Base-by-base conservation (phyloP, 2,797 vertebrate genomes). In the Sylvia borin region DNA sequence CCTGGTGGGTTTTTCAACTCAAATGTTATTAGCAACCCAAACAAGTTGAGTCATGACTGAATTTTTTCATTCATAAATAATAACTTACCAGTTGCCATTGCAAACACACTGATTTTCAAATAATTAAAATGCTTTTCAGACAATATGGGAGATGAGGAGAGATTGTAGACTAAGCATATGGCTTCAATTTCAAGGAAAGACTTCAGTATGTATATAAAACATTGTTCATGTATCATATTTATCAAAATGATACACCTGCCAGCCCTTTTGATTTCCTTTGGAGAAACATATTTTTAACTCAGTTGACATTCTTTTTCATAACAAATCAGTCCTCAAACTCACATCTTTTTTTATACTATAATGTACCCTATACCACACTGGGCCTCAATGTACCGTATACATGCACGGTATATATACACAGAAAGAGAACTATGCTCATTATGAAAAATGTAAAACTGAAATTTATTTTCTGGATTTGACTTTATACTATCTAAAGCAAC, bases 61-160 rank as follows among this genome's bases (percentile, higher is more conserved):
- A 78, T 92, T 91, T 95, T 95, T 51, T 86, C 58, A 88, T 88
- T 50, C 62, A 90, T 90, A 91, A 83, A 25, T 90, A 93, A 93
- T 62, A 78, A 43, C 29, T 40, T 86, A 66, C 7, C 22, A 78
- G 51, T 90, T 93, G 62, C 18, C 70, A 72, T 36, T 75, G 54
- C 66, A 77, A 88, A 80, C 68, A 85, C 47, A 36, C 31, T 78
- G 20, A 31, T 84, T 94, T 93, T 76, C 78, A 92, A 92, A 85
- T 89, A 92, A 93, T 92, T 92, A 94, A 83, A 91, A 57, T 36
- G 43, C 26, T 89, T 40, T 47, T 84, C 79, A 93, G 70, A 95
- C 54, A 62, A 75, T 90, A 92, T 91, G 90, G 81, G 25, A 93
- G 51, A 93, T 73, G 66, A 90, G 32, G 36, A 74, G 55, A 55